Evolutionary conservation across 2,113 vertebrate genomes (phyloP).

Genomic region (Choloepus hoffmanni): DNA sequence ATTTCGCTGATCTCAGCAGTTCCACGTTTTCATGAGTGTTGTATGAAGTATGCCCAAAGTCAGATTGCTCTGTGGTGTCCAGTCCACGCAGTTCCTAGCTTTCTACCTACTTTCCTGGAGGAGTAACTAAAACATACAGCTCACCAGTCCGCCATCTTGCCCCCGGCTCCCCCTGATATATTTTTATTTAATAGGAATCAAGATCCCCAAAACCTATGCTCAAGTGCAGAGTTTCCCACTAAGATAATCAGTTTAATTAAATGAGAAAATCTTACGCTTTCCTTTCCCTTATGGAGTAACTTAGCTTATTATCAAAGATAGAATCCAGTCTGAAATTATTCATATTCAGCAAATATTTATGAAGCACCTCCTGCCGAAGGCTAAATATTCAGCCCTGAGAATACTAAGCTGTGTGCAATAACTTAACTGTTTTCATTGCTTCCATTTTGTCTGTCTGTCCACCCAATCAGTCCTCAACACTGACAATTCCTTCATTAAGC

Average conservation of each 20-base stretch:
- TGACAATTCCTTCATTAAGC: neutral
- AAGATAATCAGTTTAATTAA: neutral
- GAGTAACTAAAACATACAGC: no score
- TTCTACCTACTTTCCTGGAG: no score
- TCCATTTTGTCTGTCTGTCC: neutral
- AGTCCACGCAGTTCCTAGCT: no score
- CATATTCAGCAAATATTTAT: neutral
- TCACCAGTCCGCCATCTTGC: no score
- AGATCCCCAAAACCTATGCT: neutral
- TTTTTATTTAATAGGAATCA: neutral
- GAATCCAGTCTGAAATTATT: neutral
- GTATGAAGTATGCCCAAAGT: no score
- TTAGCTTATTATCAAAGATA: neutral
- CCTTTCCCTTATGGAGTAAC: neutral
- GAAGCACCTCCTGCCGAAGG: neutral
- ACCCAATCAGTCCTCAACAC: neutral
- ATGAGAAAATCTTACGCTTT: neutral
- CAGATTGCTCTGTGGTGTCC: no score
- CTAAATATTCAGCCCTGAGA: neutral
- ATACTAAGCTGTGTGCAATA: neutral
- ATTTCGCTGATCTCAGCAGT: no score
- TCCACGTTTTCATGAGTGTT: no score
- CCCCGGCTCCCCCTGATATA: neutral
- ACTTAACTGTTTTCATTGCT: neutral
- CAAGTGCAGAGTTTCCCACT: neutral